phyloP scores from a whole-genome alignment of 2,888 invertebrate genomes.

The Leucophenga montana region DNA sequence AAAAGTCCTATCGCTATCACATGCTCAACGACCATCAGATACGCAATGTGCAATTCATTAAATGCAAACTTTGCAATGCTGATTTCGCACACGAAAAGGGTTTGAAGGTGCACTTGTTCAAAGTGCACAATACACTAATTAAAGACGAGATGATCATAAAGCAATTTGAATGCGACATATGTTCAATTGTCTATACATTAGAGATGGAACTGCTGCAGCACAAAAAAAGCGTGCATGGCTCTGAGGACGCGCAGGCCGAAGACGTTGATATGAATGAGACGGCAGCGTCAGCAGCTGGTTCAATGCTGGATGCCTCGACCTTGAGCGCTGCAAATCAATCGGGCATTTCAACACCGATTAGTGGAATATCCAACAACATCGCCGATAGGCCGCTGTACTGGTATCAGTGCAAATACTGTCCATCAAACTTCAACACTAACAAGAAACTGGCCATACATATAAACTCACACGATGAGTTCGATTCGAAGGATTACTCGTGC shows the following conservation, averaged over 20 bases:
- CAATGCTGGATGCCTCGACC: not conserved
- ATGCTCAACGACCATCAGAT: conserved; percentile 73
- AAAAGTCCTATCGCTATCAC: conserved; percentile 72
- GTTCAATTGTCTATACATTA: conserved; percentile 71
- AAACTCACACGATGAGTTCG: conserved; percentile 72
- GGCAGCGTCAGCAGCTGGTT: conserved; percentile 26
- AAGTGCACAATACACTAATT: conserved; percentile 70
- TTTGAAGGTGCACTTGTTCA: conserved; percentile 72
- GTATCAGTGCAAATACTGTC: conserved; percentile 73
- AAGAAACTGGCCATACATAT: conserved; percentile 73
- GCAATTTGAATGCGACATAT: conserved; percentile 72
- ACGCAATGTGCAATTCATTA: conserved; percentile 72
- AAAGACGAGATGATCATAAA: conserved; percentile 70
- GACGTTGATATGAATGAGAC: conserved; percentile 41
- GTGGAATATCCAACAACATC: conserved; percentile 25
- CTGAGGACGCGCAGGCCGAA: conserved; percentile 46
- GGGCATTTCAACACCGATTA: conserved; percentile 44
- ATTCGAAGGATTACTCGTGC: conserved; percentile 73
- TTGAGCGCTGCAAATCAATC: conserved; percentile 33
- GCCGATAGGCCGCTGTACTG: conserved; percentile 62
- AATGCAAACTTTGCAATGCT: conserved; percentile 72
- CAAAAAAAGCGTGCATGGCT: conserved; percentile 68
- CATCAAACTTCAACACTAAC: conserved; percentile 73
- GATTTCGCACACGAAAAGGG: conserved; percentile 74
- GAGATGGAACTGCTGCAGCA: conserved; percentile 69